Evolutionary conservation across 30 jellyfish, hydroid and myxozoan genomes (phyloP).

Genomic region (Aurelia coerulea): DNA sequence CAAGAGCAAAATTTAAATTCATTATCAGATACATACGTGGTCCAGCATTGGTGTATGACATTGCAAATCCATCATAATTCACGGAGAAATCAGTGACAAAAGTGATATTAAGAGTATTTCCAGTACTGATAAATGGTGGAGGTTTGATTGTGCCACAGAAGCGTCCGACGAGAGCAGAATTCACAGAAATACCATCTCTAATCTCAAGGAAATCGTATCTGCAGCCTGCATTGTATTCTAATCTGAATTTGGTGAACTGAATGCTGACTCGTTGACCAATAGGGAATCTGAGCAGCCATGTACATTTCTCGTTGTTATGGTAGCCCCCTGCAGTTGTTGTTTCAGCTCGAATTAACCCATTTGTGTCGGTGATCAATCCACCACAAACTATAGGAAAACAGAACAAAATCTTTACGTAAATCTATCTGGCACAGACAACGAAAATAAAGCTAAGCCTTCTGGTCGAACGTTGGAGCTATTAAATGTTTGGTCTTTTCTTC

Average conservation of each 20-base stretch:
- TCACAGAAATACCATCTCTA: slow-evolving; percentile 70
- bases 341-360: slow-evolving; percentile 36
- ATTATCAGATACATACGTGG: slow-evolving; percentile 49
- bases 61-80: slow-evolving; percentile 63
- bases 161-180: slow-evolving; percentile 79
- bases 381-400: slow-evolving; percentile 77
- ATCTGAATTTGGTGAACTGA: slow-evolving; percentile 49
- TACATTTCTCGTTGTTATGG: slow-evolving; percentile 71
- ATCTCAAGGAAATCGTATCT: slow-evolving; percentile 75
- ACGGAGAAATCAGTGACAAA: slow-evolving; percentile 66
- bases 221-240: slow-evolving; percentile 66
- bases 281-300: slow-evolving; percentile 81
- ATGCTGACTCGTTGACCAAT: slow-evolving; percentile 68
- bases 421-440: too few species aligned
- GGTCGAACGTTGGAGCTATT: too few species aligned
- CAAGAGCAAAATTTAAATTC: too few species aligned
- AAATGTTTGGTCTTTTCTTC: too few species aligned
- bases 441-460: too few species aligned
- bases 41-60: slow-evolving; percentile 65
- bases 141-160: slow-evolving; percentile 86
- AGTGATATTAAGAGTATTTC: slow-evolving; percentile 63
- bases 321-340: slow-evolving; percentile 57
- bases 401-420: neutral
- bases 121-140: slow-evolving; percentile 77
- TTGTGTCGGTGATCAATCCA: slow-evolving; percentile 62